phyloP scores from a whole-genome alignment of 1,140 invertebrate genomes.

The Globodera rostochiensis region DNA sequence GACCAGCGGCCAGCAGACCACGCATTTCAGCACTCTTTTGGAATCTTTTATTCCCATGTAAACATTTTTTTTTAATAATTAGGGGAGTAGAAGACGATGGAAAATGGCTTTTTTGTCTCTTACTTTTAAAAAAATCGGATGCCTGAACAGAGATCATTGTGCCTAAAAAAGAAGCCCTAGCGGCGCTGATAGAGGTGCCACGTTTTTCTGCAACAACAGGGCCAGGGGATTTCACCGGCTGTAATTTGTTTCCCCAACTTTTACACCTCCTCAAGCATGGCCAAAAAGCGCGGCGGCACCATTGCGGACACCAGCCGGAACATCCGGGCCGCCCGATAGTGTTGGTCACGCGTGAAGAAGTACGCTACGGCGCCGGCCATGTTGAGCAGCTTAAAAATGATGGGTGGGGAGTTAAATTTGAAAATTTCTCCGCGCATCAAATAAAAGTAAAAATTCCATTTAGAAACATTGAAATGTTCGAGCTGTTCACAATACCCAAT shows the following conservation, averaged over 20 bases:
- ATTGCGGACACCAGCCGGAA: slow-evolving; percentile 79
- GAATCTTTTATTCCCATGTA: too few species aligned
- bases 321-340: slow-evolving; percentile 75
- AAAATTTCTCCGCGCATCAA: too few species aligned
- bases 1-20: slow-evolving; percentile 71
- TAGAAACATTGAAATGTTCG: neutral
- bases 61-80: neutral
- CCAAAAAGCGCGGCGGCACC: slow-evolving; percentile 68
- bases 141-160: too few species aligned
- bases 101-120: neutral
- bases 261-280: slow-evolving; percentile 46
- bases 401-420: too few species aligned
- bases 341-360: slow-evolving; percentile 76
- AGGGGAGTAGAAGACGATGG: neutral
- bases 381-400: slow-evolving; percentile 69
- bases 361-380: slow-evolving; percentile 75
- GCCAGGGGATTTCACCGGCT: too few species aligned
- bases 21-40: slow-evolving; percentile 66
- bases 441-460: neutral
- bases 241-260: slow-evolving; percentile 24
- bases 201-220: too few species aligned
- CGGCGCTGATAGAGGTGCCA: too few species aligned
- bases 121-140: slow-evolving; percentile 69
- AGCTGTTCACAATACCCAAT: too few species aligned
- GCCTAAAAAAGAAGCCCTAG: too few species aligned